phyloP scores from a whole-genome alignment of 1,140 invertebrate genomes.

The Scaptomyza pallida region DNA sequence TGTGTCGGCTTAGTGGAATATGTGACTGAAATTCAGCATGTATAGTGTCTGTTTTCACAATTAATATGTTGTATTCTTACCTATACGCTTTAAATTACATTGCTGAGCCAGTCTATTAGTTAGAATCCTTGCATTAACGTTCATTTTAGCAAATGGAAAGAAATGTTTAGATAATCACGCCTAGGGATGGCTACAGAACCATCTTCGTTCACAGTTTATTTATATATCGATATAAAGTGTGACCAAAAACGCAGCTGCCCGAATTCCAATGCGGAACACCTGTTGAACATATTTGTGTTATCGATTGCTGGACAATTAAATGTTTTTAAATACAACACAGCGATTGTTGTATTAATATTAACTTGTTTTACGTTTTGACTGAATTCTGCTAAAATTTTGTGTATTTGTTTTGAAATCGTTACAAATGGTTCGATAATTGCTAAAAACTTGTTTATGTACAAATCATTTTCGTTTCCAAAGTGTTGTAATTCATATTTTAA shows the following conservation, averaged over 20 bases:
- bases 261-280: background rate
- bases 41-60: background rate
- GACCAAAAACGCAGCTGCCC: background rate
- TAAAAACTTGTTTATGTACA: too few species aligned
- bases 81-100: constrained; percentile 56
- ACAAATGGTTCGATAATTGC: too few species aligned
- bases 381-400: too few species aligned
- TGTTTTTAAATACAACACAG: too few species aligned
- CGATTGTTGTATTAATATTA: too few species aligned
- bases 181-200: constrained; percentile 14
- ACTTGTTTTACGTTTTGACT: too few species aligned
- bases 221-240: background rate
- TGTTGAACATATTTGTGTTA: constrained; percentile 2
- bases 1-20: constrained; percentile 75
- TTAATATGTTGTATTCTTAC: constrained; percentile 27
- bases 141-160: constrained; percentile 60
- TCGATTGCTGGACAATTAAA: too few species aligned
- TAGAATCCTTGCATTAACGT: constrained; percentile 51
- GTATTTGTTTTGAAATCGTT: too few species aligned
- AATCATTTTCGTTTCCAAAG: too few species aligned
- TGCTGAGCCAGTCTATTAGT: constrained; percentile 38
- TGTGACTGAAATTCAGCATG: constrained; percentile 61
- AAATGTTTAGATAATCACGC: constrained; percentile 73
- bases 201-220: background rate
- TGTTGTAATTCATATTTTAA: too few species aligned